Evolutionary conservation across 2,113 vertebrate genomes (phyloP).

Genomic region (Caranx ignobilis): DNA sequence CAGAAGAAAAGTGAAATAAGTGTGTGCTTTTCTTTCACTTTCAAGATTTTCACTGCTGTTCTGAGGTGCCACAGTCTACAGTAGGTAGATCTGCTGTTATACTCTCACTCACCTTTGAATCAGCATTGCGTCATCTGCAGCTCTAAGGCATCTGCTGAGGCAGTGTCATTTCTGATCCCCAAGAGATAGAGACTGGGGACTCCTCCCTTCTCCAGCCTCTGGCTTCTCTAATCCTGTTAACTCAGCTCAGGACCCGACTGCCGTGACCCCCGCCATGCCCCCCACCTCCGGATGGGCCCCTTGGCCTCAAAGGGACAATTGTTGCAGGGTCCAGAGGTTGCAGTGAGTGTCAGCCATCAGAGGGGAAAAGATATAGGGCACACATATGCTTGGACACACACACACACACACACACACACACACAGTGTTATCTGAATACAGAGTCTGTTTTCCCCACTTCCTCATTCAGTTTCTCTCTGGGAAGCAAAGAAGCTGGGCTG

Average conservation of each 20-base stretch:
- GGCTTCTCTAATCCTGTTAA: slow-evolving; percentile 81
- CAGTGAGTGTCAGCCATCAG: slow-evolving; percentile 53
- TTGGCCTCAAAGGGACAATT: slow-evolving; percentile 75
- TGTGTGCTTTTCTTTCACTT: slow-evolving; percentile 22
- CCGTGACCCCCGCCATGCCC: slow-evolving; percentile 44
- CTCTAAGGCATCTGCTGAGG: slow-evolving; percentile 66
- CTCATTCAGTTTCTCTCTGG: slow-evolving; percentile 10
- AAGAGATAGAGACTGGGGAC: slow-evolving; percentile 54
- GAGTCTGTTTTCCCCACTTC: slow-evolving; percentile 21
- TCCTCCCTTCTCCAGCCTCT: slow-evolving; percentile 52
- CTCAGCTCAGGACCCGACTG: slow-evolving; percentile 68
- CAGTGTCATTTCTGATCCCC: slow-evolving; percentile 66
- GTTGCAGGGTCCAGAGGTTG: slow-evolving; percentile 67
- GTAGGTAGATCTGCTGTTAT: slow-evolving; percentile 9
- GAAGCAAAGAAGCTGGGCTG: slow-evolving; percentile 10
- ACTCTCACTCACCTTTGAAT: slow-evolving; percentile 46
- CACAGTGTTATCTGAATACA: slow-evolving; percentile 14
- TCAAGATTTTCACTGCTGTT: slow-evolving; percentile 23
- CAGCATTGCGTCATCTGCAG: slow-evolving; percentile 30
- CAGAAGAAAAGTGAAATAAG: not conserved
- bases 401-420: not conserved
- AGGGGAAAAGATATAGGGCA: slow-evolving; percentile 37
- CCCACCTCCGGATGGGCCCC: slow-evolving; percentile 41
- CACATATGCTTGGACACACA: slow-evolving; percentile 43
- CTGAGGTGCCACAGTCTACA: slow-evolving; percentile 11